Evolutionary conservation across 2,888 invertebrate species (phyloP).

Genomic region (Drosophila emarginata): DNA sequence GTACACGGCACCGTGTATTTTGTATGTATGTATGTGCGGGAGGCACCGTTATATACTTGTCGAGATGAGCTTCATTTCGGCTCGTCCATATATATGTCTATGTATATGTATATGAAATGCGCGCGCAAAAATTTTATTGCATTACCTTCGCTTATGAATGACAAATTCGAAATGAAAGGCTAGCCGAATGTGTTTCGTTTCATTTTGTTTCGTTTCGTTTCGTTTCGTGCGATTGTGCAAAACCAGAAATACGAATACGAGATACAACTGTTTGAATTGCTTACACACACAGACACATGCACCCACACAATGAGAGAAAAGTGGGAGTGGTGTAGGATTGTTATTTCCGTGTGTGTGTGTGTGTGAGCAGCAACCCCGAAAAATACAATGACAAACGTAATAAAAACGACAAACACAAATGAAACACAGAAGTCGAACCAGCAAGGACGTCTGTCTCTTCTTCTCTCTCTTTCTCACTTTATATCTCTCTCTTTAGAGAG

Average conservation of each 20-base stretch:
- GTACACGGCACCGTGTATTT: not conserved
- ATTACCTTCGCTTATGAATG: slow-evolving; percentile 82
- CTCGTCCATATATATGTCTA: not conserved
- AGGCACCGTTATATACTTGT: slow-evolving; percentile 61
- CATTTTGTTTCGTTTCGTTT: slow-evolving; percentile 70
- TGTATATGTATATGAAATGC: slow-evolving; percentile 56
- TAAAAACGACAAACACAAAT: slow-evolving; percentile 68
- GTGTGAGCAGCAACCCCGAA: slow-evolving; percentile 64
- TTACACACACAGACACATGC: slow-evolving; percentile 44
- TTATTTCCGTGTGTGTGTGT: slow-evolving; percentile 32
- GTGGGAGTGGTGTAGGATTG: slow-evolving; percentile 76
- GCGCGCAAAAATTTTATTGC: slow-evolving; percentile 79
- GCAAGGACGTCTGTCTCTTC: slow-evolving; percentile 31
- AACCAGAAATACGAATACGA: slow-evolving; percentile 67
- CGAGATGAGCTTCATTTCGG: slow-evolving; percentile 8
- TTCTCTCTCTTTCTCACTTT: slow-evolving; percentile 49
- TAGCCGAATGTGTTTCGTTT: slow-evolving; percentile 73
- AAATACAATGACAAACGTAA: slow-evolving; percentile 75
- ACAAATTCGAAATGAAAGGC: slow-evolving; percentile 82
- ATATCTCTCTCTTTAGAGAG: slow-evolving; percentile 10
- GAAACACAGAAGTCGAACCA: slow-evolving; percentile 57
- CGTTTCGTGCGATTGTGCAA: slow-evolving; percentile 72
- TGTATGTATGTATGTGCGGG: not conserved
- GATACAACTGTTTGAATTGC: slow-evolving; percentile 68
- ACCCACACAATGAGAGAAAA: slow-evolving; percentile 55